These are phyloP conservation scores for Platorchestia sp. DNA, from an alignment of 1,140 invertebrate species.

Conservation along the genomic window DNA sequence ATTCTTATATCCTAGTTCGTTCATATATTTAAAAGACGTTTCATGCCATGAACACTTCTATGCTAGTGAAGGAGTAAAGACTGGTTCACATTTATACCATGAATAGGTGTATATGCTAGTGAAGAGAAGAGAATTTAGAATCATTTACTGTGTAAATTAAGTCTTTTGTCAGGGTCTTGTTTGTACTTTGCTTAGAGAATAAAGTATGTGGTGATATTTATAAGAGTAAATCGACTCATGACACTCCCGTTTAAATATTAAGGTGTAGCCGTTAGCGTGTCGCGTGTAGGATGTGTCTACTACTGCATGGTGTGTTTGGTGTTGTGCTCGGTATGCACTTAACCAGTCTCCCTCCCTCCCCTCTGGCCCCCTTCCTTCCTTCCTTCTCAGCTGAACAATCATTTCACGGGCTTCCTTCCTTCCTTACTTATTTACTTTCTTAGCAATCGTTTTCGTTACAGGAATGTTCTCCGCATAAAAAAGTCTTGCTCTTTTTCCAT, in stretches of 20 bases:
- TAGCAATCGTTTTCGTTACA: background rate
- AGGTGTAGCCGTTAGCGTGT: slow-evolving; percentile 32
- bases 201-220: slow-evolving; percentile 41
- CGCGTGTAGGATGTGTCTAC: background rate
- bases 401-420: background rate
- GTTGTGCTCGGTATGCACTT: background rate
- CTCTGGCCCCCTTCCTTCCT: background rate
- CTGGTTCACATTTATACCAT: background rate
- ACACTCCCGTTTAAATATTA: slow-evolving; percentile 50
- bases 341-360: background rate
- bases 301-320: slow-evolving; percentile 10
- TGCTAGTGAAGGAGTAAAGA: slow-evolving; percentile 21
- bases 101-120: slow-evolving; percentile 24
- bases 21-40: background rate
- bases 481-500: too few relatives aligned
- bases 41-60: background rate
- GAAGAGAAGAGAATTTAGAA: slow-evolving; percentile 35
- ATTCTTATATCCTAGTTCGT: background rate
- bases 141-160: slow-evolving; percentile 30
- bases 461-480: too few relatives aligned
- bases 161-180: slow-evolving; percentile 40
- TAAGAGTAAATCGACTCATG: slow-evolving; percentile 47
- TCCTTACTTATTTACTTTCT: too few relatives aligned
- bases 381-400: background rate
- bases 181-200: slow-evolving; percentile 51